Conservation (phyloP, 2,888 invertebrate genomes). For the Heliconius sara region DNA sequence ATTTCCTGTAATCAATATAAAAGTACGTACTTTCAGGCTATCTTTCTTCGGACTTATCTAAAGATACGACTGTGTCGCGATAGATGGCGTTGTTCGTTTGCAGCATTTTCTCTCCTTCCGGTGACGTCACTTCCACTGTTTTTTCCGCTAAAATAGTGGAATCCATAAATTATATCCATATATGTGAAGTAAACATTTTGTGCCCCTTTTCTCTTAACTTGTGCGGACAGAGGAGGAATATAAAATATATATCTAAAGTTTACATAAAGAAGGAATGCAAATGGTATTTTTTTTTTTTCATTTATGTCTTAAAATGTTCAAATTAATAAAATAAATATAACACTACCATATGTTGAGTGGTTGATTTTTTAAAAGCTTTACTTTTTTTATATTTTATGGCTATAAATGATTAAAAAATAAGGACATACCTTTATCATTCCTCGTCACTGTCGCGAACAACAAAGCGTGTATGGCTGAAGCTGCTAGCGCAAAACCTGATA, state of each 20-base stretch:
- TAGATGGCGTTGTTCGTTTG: conserved; percentile 60
- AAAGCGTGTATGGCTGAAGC: conserved; percentile 60
- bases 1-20: background rate
- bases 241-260: too few relatives aligned
- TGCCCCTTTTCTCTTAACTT: too few relatives aligned
- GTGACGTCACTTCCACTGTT: conserved; percentile 45
- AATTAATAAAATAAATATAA: too few relatives aligned
- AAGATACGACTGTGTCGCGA: conserved; percentile 64
- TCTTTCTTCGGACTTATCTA: conserved; percentile 16
- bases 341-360: background rate
- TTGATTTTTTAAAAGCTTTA: background rate
- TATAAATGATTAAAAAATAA: background rate
- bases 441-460: conserved; percentile 52
- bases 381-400: background rate
- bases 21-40: conserved; percentile 13
- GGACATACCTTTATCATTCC: conserved; percentile 37
- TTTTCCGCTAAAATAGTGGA: conserved; percentile 54
- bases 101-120: conserved; percentile 70
- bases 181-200: too few relatives aligned
- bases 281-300: too few relatives aligned
- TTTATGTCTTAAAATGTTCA: too few relatives aligned
- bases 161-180: background rate
- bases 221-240: too few relatives aligned
- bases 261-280: too few relatives aligned
- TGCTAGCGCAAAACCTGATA: conserved; percentile 58